Conservation (phyloP, 2,888 invertebrate genomes). For the Drosophila sordidapex region DNA sequence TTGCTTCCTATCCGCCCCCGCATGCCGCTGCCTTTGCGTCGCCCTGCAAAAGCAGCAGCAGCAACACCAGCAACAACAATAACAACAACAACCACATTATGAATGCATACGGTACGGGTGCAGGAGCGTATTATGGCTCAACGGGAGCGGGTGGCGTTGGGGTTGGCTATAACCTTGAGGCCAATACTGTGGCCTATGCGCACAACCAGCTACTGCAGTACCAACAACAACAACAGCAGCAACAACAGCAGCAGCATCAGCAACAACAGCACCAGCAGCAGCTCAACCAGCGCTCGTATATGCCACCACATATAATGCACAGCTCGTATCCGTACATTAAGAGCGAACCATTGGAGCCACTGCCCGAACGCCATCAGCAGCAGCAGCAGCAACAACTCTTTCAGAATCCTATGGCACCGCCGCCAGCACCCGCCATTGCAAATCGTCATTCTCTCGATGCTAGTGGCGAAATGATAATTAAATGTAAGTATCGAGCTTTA, state of each 20-base stretch:
- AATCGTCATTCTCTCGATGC: slow-evolving; percentile 53
- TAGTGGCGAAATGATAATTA: slow-evolving; percentile 67
- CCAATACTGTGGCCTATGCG: slow-evolving; percentile 73
- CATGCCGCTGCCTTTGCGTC: slow-evolving; percentile 50
- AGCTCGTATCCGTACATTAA: slow-evolving; percentile 75
- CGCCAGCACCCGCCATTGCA: slow-evolving; percentile 55
- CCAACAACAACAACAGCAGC: slow-evolving; percentile 69
- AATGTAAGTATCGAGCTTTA: slow-evolving; percentile 66
- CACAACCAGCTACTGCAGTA: slow-evolving; percentile 78
- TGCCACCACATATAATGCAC: slow-evolving; percentile 66
- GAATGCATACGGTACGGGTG: slow-evolving; percentile 60
- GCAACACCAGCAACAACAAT: slow-evolving; percentile 37
- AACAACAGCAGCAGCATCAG: slow-evolving; percentile 49
- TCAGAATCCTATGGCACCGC: slow-evolving; percentile 69
- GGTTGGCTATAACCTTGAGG: slow-evolving; percentile 76
- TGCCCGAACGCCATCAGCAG: slow-evolving; percentile 47
- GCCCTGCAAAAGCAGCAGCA: slow-evolving; percentile 60
- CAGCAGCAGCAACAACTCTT: slow-evolving; percentile 55
- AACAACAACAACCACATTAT: slow-evolving; percentile 57
- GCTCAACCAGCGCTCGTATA: slow-evolving; percentile 62
- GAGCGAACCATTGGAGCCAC: slow-evolving; percentile 73
- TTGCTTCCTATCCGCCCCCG: slow-evolving; percentile 74
- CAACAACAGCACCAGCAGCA: slow-evolving; percentile 63
- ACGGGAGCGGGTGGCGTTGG: slow-evolving; percentile 35
- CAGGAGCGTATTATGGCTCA: slow-evolving; percentile 59